Evolutionary conservation across 2,113 vertebrate genomes (phyloP).

Genomic region (Phalacrocorax carbo): DNA sequence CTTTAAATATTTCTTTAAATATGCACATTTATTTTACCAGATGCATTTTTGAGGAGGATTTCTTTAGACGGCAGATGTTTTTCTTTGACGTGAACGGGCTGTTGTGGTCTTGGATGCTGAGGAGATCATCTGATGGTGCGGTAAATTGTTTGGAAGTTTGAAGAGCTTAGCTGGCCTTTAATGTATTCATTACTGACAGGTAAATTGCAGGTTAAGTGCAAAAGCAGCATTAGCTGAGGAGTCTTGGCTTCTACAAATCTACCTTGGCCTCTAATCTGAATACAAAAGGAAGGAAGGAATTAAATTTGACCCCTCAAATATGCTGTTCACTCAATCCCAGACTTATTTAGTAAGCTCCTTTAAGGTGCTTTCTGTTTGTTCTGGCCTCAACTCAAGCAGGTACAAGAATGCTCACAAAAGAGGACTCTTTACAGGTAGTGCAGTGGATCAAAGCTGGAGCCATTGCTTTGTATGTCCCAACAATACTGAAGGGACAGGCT

Average conservation of each 20-base stretch:
- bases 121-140: constrained; percentile 21
- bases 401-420: constrained; percentile 73
- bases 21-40: constrained; percentile 34
- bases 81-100: background rate
- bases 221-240: constrained; percentile 88
- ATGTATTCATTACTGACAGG: constrained; percentile 85
- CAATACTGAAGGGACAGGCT: background rate
- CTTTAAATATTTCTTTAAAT: constrained; percentile 51
- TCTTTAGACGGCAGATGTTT: constrained; percentile 28
- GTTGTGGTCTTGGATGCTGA: constrained; percentile 6
- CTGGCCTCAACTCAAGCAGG: constrained; percentile 71
- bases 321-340: constrained; percentile 83
- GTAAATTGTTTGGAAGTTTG: constrained; percentile 69
- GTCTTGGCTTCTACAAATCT: constrained; percentile 87
- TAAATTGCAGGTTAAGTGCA: constrained; percentile 97
- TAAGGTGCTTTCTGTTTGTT: constrained; percentile 80
- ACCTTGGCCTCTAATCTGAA: constrained; percentile 94
- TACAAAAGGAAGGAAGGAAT: constrained; percentile 89
- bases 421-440: constrained; percentile 63
- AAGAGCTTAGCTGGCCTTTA: constrained; percentile 60
- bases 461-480: constrained; percentile 17
- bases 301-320: constrained; percentile 88
- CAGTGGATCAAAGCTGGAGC: constrained; percentile 61
- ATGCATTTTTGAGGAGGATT: constrained; percentile 1
- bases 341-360: constrained; percentile 72